Base-by-base conservation (phyloP, 2,113 vertebrate genomes). In the Oxyura jamaicensis region DNA sequence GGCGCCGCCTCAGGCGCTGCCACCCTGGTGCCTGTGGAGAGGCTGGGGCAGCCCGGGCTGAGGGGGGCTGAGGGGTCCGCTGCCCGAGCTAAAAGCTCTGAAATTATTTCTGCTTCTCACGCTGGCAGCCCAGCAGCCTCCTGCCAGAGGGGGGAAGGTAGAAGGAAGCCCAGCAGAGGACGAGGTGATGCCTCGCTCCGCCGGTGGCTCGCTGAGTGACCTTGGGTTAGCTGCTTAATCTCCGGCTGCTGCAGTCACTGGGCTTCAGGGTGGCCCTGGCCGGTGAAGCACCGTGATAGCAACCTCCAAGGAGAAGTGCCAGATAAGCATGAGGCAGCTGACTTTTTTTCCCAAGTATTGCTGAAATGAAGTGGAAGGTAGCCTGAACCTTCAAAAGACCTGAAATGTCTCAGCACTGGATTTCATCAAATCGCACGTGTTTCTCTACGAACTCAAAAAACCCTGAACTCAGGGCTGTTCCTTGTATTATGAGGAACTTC, bases 231-330 rank as follows among this genome's bases (percentile, higher is more conserved):
- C 66, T 10, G 3, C 76, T 53, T 65, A 46, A 76, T 39, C 74
- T 91, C n/a, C 73, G 44, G 2, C 68, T 33, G 48, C 65, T 20
- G 69, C 74, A 53, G 52, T 66, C 62, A 3, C 17, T 25, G 68
- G 53, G 59, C 67, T 74, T 28, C 23, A 11, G 7, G 21, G 0
- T 4, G 48, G 33, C 62, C 77, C 73, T 62, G 86, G 33, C 48
- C 50, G 33, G 71, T 29, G 56, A 52, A 73, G 62, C 62, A 12
- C 50, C 0, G 1, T 4, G 79, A 95, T 91, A 94, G 74, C 52
- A 94, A 74, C 56, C 63, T 67, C 82, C 90, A 83, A 85, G 93
- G 93, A 93, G 59, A 77, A 74, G 55, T 19, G 68, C 76, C 59
- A 81, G 96, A 94, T 95, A 94, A 96, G 65, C 46, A 1, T 7